phyloP scores from a whole-genome alignment of 1,140 invertebrate genomes.

The Ceratosolen fusciceps region DNA sequence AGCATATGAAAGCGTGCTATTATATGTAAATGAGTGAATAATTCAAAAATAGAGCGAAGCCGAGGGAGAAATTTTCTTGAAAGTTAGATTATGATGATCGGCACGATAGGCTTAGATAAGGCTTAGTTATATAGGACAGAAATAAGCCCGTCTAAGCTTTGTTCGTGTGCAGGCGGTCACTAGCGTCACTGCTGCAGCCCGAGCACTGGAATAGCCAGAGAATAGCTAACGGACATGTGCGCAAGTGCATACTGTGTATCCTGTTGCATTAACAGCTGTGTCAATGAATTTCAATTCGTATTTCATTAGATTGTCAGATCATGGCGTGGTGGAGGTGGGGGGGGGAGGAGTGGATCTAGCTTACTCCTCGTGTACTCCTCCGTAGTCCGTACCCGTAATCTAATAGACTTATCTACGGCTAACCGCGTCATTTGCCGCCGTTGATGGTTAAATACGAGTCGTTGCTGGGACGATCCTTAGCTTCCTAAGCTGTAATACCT shows the following conservation, averaged over 20 bases:
- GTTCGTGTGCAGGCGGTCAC: too few relatives aligned
- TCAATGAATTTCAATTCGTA: slow-evolving; percentile 16
- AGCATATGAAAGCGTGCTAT: background rate
- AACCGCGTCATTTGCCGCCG: too few relatives aligned
- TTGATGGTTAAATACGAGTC: background rate
- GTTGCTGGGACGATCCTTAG: background rate
- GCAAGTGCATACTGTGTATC: slow-evolving; percentile 7
- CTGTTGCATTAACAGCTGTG: background rate
- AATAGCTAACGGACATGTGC: too few relatives aligned
- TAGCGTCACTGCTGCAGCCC: too few relatives aligned
- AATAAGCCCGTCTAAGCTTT: too few relatives aligned
- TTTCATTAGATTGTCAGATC: background rate
- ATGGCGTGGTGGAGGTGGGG: background rate
- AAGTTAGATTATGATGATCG: background rate
- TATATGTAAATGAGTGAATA: background rate
- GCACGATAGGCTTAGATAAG: slow-evolving; percentile 25
- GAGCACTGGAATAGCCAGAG: background rate
- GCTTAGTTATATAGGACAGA: too few relatives aligned
- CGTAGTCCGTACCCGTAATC: too few relatives aligned
- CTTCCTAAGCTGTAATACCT: background rate
- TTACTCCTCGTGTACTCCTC: too few relatives aligned
- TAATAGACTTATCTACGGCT: too few relatives aligned
- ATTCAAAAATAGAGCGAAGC: background rate
- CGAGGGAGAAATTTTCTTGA: background rate
- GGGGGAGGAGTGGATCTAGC: too few relatives aligned